A percentile compares a stretch with the other conserved stretches of the same genome.
phyloP scores from a whole-genome alignment of 1,140 invertebrate species.

The Globodera rostochiensis region DNA sequence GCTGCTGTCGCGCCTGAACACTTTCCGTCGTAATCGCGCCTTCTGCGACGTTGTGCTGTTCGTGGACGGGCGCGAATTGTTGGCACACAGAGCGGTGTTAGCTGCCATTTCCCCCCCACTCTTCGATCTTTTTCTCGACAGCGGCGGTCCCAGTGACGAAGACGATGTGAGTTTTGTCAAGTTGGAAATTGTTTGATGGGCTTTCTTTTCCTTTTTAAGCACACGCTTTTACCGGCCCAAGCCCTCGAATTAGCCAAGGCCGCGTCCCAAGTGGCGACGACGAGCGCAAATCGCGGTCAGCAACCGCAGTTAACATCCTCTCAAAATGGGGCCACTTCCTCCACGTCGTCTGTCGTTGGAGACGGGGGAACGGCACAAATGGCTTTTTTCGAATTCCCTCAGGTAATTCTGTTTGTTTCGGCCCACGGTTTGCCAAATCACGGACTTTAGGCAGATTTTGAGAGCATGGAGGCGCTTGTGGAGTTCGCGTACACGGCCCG shows the following conservation, averaged over 20 bases:
- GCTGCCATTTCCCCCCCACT: conserved; percentile 78
- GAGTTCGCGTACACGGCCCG: conserved; percentile 79
- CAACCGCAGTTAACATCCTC: no score
- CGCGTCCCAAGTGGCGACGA: neutral
- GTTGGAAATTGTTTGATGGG: neutral
- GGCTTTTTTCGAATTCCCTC: conserved; percentile 1
- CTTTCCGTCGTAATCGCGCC: conserved; percentile 58
- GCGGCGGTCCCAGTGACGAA: conserved; percentile 9
- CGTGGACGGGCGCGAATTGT: conserved; percentile 72
- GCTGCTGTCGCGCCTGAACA: conserved; percentile 54
- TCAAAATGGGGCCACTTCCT: neutral
- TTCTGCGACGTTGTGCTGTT: conserved; percentile 63
- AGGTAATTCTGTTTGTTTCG: conserved; percentile 32
- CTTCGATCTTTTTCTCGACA: conserved; percentile 76
- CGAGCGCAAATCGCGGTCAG: neutral
- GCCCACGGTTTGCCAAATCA: conserved; percentile 27
- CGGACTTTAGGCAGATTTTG: conserved; percentile 73
- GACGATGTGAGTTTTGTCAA: conserved; percentile 9
- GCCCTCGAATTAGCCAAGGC: conserved; percentile 9
- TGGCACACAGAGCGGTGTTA: conserved; percentile 77
- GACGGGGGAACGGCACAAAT: neutral
- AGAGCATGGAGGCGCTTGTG: conserved; percentile 76
- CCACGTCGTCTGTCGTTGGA: neutral
- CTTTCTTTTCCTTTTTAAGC: neutral
- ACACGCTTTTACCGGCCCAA: conserved; percentile 4